Percentiles rank a stretch among this genome's conserved stretches.
These are phyloP conservation scores for Agrochola macilenta DNA, from an alignment of 2,888 invertebrate species.

Conservation along the genomic window DNA sequence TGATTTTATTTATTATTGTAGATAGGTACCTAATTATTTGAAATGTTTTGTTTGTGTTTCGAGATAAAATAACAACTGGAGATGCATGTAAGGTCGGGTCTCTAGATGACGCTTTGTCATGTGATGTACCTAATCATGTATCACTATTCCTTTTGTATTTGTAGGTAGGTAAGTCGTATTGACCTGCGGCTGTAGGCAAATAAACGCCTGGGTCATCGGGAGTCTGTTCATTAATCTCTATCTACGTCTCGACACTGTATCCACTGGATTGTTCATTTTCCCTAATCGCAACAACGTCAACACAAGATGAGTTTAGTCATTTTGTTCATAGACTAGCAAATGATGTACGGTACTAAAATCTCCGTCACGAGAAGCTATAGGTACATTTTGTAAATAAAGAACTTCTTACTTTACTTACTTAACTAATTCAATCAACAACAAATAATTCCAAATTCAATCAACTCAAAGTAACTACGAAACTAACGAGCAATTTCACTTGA, in stretches of 20 bases:
- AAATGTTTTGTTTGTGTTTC: conserved; percentile 10
- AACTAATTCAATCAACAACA: too few species aligned
- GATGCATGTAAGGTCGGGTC: conserved; percentile 41
- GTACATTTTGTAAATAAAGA: too few species aligned
- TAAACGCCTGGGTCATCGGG: neutral
- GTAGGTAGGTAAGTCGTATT: conserved; percentile 25
- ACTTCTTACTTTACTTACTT: too few species aligned
- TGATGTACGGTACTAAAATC: too few species aligned
- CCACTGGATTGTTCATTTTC: neutral
- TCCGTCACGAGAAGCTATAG: too few species aligned
- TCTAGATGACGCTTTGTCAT: conserved; percentile 21
- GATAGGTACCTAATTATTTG: neutral
- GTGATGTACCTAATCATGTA: conserved; percentile 45
- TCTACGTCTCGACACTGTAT: neutral
- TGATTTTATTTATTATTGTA: neutral
- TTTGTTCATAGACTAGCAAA: conserved; percentile 10
- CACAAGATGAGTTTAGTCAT: neutral
- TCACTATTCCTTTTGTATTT: conserved; percentile 19
- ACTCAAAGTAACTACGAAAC: too few species aligned
- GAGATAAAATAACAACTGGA: conserved; percentile 37
- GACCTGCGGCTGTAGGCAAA: conserved; percentile 17
- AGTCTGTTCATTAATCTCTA: conserved; percentile 13
- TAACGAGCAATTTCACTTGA: too few species aligned
- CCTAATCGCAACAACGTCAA: neutral
- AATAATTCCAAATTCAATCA: too few species aligned